Base-by-base conservation (phyloP, 2,797 vertebrate species). In the Phrynocephalus vlangalii region DNA sequence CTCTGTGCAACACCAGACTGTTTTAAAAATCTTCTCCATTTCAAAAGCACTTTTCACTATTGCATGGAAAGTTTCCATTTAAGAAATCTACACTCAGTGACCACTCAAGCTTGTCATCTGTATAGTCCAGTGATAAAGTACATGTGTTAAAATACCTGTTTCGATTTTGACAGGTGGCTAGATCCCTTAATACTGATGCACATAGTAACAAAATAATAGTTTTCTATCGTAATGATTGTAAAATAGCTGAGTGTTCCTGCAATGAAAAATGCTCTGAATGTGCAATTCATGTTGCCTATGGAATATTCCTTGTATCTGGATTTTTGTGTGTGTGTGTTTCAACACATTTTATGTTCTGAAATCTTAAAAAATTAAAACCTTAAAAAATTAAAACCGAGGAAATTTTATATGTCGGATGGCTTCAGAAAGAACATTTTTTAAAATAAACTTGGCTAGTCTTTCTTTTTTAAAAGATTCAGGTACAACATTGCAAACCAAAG, bases 1-100 rank as follows among this genome's bases (percentile, higher is more conserved):
- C 26, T 10, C 66, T 70, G n/a, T 30, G 30, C 15, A 44, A 60
- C 5, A 13, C n/a, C 9, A 52, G 13, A 56, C 52, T 56, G 13
- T 77, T 82, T 87, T 82, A 30, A 56, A 56, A 87, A 38, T 70
- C 67, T 75, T 26, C 73, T 82, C 44, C 9, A 60, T 82, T 82
- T 82, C 60, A 82, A 67, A 82, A 81, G 5, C 16, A 18, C 24
- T 52, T 38, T 82, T 33, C 24, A 16, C 30, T 9, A 24, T 77
- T 77, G 8, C 56, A 72, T 63, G n/a, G 79, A 30, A 1, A 81
- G 5, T 24, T 80, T 60, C 10, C n/a, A 9, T 77, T 44, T 56
- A 33, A 83, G 66, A 75, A 82, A 50, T 7, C 3, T 44, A 71
- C 38, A 7, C 30, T 22, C n/a, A 60, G 33, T 22, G 6, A 22